A percentile compares a stretch with the other conserved stretches of the same genome.
Evolutionary conservation across 2,888 invertebrate genomes (phyloP).

Genomic region (Loripinus fragilis): DNA sequence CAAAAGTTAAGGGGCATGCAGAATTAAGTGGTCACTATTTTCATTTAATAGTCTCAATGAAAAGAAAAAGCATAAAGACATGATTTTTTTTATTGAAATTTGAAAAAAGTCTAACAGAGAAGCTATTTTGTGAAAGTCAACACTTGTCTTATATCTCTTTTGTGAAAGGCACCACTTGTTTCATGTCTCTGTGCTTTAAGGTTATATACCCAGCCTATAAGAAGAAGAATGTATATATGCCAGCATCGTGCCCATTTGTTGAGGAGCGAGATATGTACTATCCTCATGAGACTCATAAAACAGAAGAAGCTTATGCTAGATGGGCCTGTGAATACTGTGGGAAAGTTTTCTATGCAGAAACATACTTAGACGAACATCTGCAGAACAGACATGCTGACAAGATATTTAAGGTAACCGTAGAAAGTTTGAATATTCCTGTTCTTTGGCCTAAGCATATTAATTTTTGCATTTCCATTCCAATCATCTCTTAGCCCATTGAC

Average conservation of each 20-base stretch:
- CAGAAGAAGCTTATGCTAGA: constrained; percentile 70
- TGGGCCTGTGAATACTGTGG: constrained; percentile 81
- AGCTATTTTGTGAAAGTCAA: too few relatives aligned
- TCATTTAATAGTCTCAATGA: too few relatives aligned
- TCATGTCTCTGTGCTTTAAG: constrained; percentile 52
- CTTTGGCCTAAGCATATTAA: too few relatives aligned
- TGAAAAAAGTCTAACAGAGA: too few relatives aligned
- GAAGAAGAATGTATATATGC: constrained; percentile 51
- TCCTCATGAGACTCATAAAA: constrained; percentile 75
- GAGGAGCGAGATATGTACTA: constrained; percentile 71
- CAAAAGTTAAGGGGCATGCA: too few relatives aligned
- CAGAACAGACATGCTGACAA: constrained; percentile 75
- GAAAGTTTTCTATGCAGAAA: constrained; percentile 78
- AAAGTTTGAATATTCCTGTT: neutral
- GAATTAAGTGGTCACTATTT: too few relatives aligned
- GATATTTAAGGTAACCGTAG: constrained; percentile 63
- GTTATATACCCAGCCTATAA: constrained; percentile 67
- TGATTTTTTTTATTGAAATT: too few relatives aligned
- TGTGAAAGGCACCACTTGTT: too few relatives aligned
- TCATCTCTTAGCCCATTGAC: too few relatives aligned
- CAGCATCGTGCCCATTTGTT: constrained; percentile 70
- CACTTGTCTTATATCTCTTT: too few relatives aligned
- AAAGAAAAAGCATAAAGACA: too few relatives aligned
- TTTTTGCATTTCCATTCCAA: too few relatives aligned
- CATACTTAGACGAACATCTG: constrained; percentile 78